These are phyloP conservation scores for Sepiola atlantica DNA, from an alignment of 2,888 invertebrate genomes.

Conservation along the genomic window DNA sequence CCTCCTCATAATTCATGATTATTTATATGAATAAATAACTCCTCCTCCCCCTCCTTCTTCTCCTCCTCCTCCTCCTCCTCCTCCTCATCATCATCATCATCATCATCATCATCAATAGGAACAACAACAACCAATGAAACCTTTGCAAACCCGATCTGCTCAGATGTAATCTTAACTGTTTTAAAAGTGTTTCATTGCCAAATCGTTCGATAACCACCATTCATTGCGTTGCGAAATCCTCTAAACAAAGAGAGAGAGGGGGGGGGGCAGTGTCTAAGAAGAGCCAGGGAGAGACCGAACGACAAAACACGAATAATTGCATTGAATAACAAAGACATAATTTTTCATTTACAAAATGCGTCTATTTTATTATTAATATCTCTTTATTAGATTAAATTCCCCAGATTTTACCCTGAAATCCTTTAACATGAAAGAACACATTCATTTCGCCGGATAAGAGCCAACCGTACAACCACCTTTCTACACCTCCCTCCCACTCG, in stretches of 20 bases:
- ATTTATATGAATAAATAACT: neutral
- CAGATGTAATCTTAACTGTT: neutral
- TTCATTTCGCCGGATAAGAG: neutral
- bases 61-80: neutral
- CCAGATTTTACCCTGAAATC: neutral
- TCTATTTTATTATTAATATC: constrained; percentile 10
- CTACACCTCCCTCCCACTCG: neutral
- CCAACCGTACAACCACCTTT: no score
- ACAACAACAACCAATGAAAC: neutral
- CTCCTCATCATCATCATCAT: neutral
- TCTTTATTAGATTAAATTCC: neutral
- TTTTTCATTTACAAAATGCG: neutral
- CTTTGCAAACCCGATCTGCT: neutral
- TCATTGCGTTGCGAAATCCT: neutral
- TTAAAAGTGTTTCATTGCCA: neutral
- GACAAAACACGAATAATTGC: neutral
- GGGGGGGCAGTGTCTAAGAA: fast-evolving
- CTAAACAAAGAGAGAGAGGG: neutral
- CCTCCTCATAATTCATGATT: neutral
- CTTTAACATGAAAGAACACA: constrained; percentile 4
- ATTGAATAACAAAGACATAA: neutral
- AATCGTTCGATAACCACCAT: neutral
- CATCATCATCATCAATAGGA: neutral
- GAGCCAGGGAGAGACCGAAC: neutral
- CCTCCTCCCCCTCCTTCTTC: neutral